Evolutionary conservation across 1,140 invertebrate species (phyloP), one percentile per base, ranked within the genome.

Genomic region (Drosophila insularis): DNA sequence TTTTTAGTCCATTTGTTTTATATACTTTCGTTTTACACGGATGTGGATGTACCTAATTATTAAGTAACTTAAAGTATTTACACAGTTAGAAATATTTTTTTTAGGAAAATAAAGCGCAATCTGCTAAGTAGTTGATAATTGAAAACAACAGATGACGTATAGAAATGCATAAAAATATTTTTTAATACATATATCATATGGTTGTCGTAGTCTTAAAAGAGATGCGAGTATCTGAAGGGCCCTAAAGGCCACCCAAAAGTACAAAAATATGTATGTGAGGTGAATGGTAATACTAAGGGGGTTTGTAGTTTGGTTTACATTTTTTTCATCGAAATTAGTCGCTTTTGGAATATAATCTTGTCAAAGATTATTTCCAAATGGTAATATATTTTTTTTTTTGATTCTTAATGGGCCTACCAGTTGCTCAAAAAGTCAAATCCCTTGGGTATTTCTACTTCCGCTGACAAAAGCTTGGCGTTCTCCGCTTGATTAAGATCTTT

Each of bases 391-490:
- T 17, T 21, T 50, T 19, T 21, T 2, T 19, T 46, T 10, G 3
- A 11, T 11, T 37, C 13, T 10, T 7, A 17, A 4, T 27, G 32
- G n/a, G 40, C 43, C 58, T 89, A 91, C 90, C 90, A 91, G 67
- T 91, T 91, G 56, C 74, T 91, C 14, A 91, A 68, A 65, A 91
- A 91, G 63, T 91, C 90, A 59, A 91, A 91, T 5, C 90, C 90
- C n/a, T 85, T 81, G 1, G 78, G 80, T n/a, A 91, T 78, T 55
- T 85, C 32, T n/a, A 73, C 21, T 61, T 75, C 62, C 2, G 68
- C 37, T 7, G 81, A 64, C 59, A 91, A 61, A 39, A 90, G 68
- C 56, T 76, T 66, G 8, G 63, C 54, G 14, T 73, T 78, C 55
- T 87, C 81, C 1, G 76, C 65, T 8, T 75, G 55, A 27, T 59